These are phyloP conservation scores for Phalanger gymnotis DNA, from an alignment of 2,797 vertebrate genomes.

Conservation along the genomic window DNA sequence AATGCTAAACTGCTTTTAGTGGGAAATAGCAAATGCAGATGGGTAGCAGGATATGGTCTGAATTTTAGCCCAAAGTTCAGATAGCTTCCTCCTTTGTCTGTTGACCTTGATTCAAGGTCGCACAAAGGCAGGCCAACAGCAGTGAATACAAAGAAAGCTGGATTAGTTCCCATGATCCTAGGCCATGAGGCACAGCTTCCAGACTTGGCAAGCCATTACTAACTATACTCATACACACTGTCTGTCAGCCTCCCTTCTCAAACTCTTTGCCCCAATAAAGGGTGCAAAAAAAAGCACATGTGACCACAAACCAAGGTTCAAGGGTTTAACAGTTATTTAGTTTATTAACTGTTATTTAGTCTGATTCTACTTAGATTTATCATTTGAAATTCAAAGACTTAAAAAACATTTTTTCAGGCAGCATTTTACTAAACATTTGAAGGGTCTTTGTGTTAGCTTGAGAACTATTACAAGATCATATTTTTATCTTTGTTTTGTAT, in stretches of 20 bases:
- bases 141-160: not conserved
- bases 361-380: slow-evolving; percentile 16
- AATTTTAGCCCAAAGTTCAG: slow-evolving; percentile 23
- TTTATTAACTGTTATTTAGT: not conserved
- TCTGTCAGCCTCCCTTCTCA: not conserved
- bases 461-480: slow-evolving; percentile 38
- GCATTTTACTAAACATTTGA: slow-evolving; percentile 50
- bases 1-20: slow-evolving; percentile 34
- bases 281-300: not conserved
- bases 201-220: not conserved
- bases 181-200: not conserved
- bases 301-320: slow-evolving; percentile 39
- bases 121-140: not conserved
- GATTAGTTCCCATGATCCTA: not conserved
- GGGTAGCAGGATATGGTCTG: slow-evolving; percentile 40
- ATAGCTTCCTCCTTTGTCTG: slow-evolving; percentile 8
- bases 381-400: slow-evolving; percentile 47
- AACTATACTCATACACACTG: not conserved
- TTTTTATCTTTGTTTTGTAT: not conserved
- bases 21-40: slow-evolving; percentile 31
- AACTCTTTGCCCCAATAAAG: not conserved
- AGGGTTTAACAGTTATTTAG: not conserved
- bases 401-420: slow-evolving; percentile 27
- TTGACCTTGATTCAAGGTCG: slow-evolving; percentile 39
- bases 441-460: slow-evolving; percentile 21